Evolutionary conservation across 2,113 vertebrate genomes (phyloP).

Genomic region (Mormyrus iriodes): DNA sequence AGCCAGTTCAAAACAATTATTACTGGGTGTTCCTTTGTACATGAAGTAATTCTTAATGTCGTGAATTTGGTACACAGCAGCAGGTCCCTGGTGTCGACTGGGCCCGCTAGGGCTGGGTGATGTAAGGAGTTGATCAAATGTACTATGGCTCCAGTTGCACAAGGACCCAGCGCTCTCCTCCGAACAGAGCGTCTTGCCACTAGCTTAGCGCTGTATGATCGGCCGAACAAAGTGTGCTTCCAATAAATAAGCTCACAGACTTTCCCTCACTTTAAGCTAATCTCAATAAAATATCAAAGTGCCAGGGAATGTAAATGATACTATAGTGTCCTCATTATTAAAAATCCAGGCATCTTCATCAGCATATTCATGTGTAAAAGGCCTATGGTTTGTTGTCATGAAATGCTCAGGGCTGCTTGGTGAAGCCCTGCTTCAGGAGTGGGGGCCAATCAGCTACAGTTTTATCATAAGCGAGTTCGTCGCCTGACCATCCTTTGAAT

Average conservation of each 20-base stretch:
- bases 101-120: not conserved
- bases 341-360: constrained; percentile 8
- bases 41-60: constrained; percentile 14
- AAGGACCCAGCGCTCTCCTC: not conserved
- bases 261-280: not conserved
- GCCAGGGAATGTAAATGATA: not conserved
- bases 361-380: not conserved
- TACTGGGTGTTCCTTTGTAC: constrained; percentile 8
- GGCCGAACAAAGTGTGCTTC: not conserved
- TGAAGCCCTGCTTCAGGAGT: not conserved
- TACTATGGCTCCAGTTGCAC: not conserved
- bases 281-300: constrained; percentile 19
- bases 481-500: constrained; percentile 10
- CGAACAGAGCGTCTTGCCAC: not conserved
- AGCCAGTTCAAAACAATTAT: constrained; percentile 16
- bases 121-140: not conserved
- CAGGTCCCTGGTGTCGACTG: not conserved
- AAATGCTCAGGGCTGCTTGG: not conserved
- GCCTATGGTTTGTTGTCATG: not conserved
- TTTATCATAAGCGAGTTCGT: constrained; percentile 1
- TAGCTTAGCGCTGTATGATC: not conserved
- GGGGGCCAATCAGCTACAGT: not conserved
- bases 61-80: not conserved
- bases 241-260: constrained; percentile 1
- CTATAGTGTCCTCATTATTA: constrained; percentile 1